phyloP scores from a whole-genome alignment of 2,113 vertebrate genomes.

The Sinocyclocheilus maitianheensis region DNA sequence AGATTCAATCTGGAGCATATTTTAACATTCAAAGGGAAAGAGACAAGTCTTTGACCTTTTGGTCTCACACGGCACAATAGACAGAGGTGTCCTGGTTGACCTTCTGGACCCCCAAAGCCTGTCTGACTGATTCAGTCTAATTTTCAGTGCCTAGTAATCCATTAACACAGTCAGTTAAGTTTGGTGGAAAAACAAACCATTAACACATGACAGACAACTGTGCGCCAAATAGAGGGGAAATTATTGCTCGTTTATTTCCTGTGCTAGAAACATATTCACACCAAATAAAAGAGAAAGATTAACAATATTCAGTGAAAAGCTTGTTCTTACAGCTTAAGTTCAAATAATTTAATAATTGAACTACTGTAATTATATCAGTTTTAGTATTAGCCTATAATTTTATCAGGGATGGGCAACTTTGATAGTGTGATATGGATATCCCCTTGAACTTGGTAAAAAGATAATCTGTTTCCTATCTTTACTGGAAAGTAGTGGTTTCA shows the following conservation, averaged over 20 bases:
- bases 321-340: neutral
- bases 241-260: neutral
- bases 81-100: constrained; percentile 16
- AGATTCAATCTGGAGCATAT: neutral
- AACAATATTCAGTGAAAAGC: neutral
- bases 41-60: constrained; percentile 2
- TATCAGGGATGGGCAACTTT: too few species aligned
- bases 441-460: too few species aligned
- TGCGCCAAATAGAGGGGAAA: neutral
- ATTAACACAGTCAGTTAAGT: constrained; percentile 21
- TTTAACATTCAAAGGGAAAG: neutral
- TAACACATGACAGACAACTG: neutral
- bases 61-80: neutral
- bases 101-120: constrained; percentile 24
- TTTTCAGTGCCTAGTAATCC: constrained; percentile 24
- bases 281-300: neutral
- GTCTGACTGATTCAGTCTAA: neutral
- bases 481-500: too few species aligned
- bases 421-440: too few species aligned
- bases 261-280: neutral
- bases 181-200: constrained; percentile 13
- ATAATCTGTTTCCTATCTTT: too few species aligned
- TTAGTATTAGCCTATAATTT: neutral
- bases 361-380: neutral
- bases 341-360: neutral